A percentile compares a stretch with the other conserved stretches of the same genome.
phyloP scores from a whole-genome alignment of 2,888 invertebrate species.

The Lacanobia oleracea region DNA sequence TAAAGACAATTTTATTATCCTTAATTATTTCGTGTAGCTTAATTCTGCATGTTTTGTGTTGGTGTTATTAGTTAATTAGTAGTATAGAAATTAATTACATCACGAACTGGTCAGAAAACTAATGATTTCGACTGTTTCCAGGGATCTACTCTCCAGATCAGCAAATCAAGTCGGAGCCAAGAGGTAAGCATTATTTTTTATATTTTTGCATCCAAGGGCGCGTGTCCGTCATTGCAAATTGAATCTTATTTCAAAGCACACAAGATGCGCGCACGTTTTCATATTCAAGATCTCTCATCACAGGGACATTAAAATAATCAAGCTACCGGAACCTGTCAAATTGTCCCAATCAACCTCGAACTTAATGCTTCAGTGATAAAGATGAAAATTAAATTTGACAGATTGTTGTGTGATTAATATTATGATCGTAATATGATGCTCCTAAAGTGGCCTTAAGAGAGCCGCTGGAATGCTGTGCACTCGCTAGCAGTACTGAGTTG shows the following conservation, averaged over 20 bases:
- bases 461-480: too few species aligned
- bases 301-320: too few species aligned
- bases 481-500: too few species aligned
- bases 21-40: not conserved
- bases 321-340: too few species aligned
- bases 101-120: conserved; percentile 2
- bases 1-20: not conserved
- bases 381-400: too few species aligned
- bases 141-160: conserved; percentile 70
- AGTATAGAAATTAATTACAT: not conserved
- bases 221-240: not conserved
- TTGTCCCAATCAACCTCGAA: too few species aligned
- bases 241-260: not conserved
- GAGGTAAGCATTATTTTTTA: conserved; percentile 71
- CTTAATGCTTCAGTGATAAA: too few species aligned
- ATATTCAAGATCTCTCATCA: not conserved
- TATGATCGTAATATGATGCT: too few species aligned
- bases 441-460: too few species aligned
- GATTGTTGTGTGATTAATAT: too few species aligned
- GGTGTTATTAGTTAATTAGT: conserved; percentile 22
- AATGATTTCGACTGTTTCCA: conserved; percentile 57
- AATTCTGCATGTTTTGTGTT: conserved; percentile 52
- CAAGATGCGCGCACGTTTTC: not conserved
- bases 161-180: conserved; percentile 82
- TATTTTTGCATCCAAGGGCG: not conserved